These are phyloP conservation scores for Spodoptera exigua DNA, from an alignment of 2,888 invertebrate species.

Conservation along the genomic window DNA sequence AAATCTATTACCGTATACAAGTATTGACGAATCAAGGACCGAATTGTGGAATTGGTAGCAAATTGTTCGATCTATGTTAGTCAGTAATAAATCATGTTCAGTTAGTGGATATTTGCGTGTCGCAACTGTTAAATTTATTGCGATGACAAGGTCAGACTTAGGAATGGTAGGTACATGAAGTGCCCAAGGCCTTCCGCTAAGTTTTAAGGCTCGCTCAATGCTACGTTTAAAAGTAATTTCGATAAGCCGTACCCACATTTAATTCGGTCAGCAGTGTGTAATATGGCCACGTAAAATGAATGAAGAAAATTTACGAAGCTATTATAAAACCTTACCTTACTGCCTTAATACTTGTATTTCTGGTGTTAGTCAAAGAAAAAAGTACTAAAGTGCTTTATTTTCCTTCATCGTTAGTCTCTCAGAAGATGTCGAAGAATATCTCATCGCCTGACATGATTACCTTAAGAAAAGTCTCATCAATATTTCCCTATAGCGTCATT, in stretches of 20 bases:
- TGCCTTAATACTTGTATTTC: no score
- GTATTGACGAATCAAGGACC: constrained; percentile 55
- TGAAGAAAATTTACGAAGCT: no score
- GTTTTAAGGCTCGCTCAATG: constrained; percentile 41
- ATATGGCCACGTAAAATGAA: neutral
- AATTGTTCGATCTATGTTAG: constrained; percentile 68
- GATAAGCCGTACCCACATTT: constrained; percentile 14
- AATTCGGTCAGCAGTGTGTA: constrained; percentile 31
- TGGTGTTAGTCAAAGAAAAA: no score
- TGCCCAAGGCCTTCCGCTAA: constrained; percentile 51
- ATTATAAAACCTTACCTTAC: no score
- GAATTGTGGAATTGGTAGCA: constrained; percentile 58
- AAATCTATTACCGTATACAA: constrained; percentile 64
- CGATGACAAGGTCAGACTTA: constrained; percentile 75
- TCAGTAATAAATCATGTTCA: constrained; percentile 77
- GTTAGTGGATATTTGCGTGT: constrained; percentile 84
- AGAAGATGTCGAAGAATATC: constrained; percentile 16
- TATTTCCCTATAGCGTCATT: constrained; percentile 18
- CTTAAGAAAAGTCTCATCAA: constrained; percentile 24
- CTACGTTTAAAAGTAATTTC: constrained; percentile 30
- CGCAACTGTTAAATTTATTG: constrained; percentile 80
- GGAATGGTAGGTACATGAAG: constrained; percentile 52
- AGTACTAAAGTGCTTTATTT: no score
- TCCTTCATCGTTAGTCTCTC: neutral
- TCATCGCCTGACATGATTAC: constrained; percentile 41